These are phyloP conservation scores for Agelastica alni DNA, from an alignment of 2,888 invertebrate species.

Conservation along the genomic window DNA sequence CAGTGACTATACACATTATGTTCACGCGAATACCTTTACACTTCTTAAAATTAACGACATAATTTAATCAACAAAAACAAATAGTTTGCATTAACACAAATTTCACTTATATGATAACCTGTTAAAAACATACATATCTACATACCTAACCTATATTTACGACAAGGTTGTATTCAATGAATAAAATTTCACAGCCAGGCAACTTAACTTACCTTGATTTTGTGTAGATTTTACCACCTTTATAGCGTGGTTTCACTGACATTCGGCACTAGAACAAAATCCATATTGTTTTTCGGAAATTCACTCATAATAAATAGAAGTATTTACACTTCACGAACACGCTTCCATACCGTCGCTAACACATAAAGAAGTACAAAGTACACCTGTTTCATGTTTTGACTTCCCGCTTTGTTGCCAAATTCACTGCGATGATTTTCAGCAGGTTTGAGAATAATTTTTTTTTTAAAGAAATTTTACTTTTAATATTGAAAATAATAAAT, in stretches of 20 bases:
- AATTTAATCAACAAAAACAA: not conserved
- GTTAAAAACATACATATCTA: conserved; percentile 5
- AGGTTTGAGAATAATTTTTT: too few relatives aligned
- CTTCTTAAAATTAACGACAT: not conserved
- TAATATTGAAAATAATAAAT: too few relatives aligned
- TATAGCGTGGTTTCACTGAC: conserved; percentile 13
- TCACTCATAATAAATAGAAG: conserved; percentile 5
- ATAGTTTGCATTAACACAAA: not conserved
- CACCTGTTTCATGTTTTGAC: conserved; percentile 11
- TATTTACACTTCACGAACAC: not conserved
- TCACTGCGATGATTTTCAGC: not conserved
- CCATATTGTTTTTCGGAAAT: conserved; percentile 8
- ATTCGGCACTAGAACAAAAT: conserved; percentile 11
- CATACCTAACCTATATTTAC: conserved; percentile 4
- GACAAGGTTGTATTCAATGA: conserved; percentile 3
- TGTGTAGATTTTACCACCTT: conserved; percentile 16
- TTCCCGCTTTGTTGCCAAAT: conserved; percentile 1
- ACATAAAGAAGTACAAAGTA: not conserved
- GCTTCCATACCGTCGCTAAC: not conserved
- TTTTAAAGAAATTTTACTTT: too few relatives aligned
- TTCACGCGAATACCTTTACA: too few relatives aligned
- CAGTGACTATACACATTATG: too few relatives aligned
- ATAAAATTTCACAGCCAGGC: not conserved
- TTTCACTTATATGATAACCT: not conserved
- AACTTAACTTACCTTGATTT: conserved; percentile 10